Evolutionary conservation across 2,797 vertebrate genomes (phyloP).

Genomic region (Falco columbarius): DNA sequence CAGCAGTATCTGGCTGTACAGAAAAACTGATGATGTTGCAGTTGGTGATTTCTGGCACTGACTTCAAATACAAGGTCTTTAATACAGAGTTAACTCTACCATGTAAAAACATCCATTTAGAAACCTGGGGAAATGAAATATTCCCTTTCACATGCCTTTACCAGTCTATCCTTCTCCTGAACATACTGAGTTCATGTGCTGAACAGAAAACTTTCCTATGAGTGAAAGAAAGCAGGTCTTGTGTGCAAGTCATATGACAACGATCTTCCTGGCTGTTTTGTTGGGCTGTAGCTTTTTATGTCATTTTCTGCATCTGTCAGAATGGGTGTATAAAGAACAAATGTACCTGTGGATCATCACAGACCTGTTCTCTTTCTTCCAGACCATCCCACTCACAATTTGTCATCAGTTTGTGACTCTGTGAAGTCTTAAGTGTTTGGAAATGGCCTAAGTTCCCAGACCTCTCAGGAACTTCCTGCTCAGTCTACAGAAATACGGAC

Average conservation of each 20-base stretch:
- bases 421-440: not conserved
- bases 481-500: not conserved
- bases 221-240: not conserved
- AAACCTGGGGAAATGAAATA: not conserved
- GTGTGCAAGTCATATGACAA: not conserved
- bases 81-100: not conserved
- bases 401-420: not conserved
- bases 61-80: not conserved
- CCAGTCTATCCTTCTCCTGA: not conserved
- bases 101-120: not conserved
- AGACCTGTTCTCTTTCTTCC: not conserved
- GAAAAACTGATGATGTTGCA: not conserved
- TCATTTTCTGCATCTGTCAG: not conserved
- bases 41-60: not conserved
- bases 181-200: not conserved
- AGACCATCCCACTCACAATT: not conserved
- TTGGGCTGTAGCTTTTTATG: not conserved
- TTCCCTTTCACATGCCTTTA: not conserved
- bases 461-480: not conserved
- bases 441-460: not conserved
- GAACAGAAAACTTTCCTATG: not conserved
- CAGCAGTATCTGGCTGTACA: not conserved
- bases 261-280: not conserved
- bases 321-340: not conserved
- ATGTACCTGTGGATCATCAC: not conserved